Evolutionary conservation across 2,797 vertebrate species (phyloP).

Genomic region (Salarias fasciatus): DNA sequence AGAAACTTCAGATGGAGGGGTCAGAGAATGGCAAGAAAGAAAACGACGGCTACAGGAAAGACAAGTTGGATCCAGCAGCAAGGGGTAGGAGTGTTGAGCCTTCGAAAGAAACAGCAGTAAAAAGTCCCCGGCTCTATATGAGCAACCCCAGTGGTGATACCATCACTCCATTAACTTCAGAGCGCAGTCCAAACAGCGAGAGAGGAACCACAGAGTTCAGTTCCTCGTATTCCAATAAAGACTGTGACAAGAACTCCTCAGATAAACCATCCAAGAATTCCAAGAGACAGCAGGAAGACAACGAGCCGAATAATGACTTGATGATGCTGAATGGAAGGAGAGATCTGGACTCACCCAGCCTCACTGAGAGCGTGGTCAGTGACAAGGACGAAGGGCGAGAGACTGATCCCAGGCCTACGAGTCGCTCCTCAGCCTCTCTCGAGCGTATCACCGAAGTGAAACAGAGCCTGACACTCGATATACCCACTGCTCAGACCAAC

Average conservation of each 20-base stretch:
- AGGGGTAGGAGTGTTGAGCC: conserved; percentile 35
- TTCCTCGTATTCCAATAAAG: conserved; percentile 46
- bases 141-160: conserved; percentile 86
- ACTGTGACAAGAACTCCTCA: conserved; percentile 65
- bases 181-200: conserved; percentile 59
- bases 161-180: conserved; percentile 81
- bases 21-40: conserved; percentile 52
- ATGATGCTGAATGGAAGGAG: conserved; percentile 74
- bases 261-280: conserved; percentile 71
- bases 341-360: conserved; percentile 80
- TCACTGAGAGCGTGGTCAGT: conserved; percentile 79
- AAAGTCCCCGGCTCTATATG: conserved; percentile 82
- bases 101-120: conserved; percentile 14
- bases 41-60: conserved; percentile 37
- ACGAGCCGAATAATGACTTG: conserved; percentile 83
- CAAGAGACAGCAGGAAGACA: conserved; percentile 62
- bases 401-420: conserved; percentile 68
- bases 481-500: conserved; percentile 89
- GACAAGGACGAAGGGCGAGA: conserved; percentile 84
- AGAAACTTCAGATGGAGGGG: conserved; percentile 32
- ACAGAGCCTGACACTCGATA: conserved; percentile 78
- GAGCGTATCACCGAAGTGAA: conserved; percentile 84
- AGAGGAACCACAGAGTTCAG: conserved; percentile 37
- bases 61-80: conserved; percentile 42
- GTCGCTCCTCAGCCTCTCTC: conserved; percentile 75